Evolutionary conservation across 1,140 invertebrate species (phyloP).

Genomic region (Drosophila prosaltans): DNA sequence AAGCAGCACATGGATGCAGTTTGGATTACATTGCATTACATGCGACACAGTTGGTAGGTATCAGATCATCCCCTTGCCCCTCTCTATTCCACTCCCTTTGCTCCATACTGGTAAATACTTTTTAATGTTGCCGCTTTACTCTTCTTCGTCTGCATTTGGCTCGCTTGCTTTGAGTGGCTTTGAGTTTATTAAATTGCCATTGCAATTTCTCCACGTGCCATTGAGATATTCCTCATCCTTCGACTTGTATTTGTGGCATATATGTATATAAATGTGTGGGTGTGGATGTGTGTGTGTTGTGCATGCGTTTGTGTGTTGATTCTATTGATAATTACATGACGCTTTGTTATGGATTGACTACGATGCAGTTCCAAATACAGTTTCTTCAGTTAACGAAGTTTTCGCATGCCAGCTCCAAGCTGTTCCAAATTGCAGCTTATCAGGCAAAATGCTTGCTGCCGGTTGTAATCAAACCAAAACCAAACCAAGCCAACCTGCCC

Average conservation of each 20-base stretch:
- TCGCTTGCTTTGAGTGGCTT: conserved; percentile 32
- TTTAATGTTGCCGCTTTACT: conserved; percentile 60
- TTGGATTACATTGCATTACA: conserved; percentile 33
- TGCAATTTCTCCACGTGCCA: conserved; percentile 27
- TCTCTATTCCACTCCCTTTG: background rate
- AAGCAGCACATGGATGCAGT: background rate
- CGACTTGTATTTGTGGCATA: no score
- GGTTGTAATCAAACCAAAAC: conserved; percentile 11
- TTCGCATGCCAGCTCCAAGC: conserved; percentile 59
- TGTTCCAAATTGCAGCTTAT: conserved; percentile 70
- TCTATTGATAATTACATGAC: conserved; percentile 74
- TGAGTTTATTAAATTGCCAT: conserved; percentile 51
- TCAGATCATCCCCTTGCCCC: background rate
- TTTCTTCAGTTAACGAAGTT: conserved; percentile 50
- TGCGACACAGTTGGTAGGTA: conserved; percentile 36
- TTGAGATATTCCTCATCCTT: background rate
- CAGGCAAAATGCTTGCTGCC: conserved; percentile 41
- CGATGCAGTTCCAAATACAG: conserved; percentile 6
- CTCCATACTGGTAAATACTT: conserved; percentile 42
- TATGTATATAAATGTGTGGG: no score
- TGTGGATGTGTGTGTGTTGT: conserved; percentile 12
- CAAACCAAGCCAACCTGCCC: background rate
- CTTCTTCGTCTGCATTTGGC: conserved; percentile 20
- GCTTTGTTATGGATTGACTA: conserved; percentile 70
- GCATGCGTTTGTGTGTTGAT: conserved; percentile 59